Evolutionary conservation across 2,888 invertebrate species (phyloP).

Genomic region (Andrena camellia): DNA sequence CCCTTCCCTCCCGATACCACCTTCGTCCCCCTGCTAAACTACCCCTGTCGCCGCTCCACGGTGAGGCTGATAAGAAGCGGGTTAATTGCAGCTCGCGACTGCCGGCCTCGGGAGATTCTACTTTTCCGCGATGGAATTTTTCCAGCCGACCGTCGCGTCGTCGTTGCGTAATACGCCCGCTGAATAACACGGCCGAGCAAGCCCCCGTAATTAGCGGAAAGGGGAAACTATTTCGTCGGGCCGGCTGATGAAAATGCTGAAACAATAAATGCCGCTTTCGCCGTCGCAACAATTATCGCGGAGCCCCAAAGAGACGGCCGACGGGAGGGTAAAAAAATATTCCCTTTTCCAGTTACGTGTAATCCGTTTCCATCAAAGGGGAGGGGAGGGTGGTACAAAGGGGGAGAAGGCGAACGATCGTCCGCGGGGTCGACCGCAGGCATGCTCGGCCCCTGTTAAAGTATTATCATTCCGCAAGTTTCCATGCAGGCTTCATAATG

Average conservation of each 20-base stretch:
- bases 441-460: slow-evolving; percentile 64
- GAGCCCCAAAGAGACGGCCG: background rate
- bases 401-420: slow-evolving; percentile 26
- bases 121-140: slow-evolving; percentile 3
- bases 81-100: slow-evolving; percentile 37
- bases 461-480: slow-evolving; percentile 72
- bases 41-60: background rate
- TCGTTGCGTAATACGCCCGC: slow-evolving; percentile 20
- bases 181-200: slow-evolving; percentile 31
- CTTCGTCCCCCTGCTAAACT: slow-evolving; percentile 3
- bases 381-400: background rate
- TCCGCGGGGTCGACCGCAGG: slow-evolving; percentile 47
- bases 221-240: slow-evolving; percentile 10
- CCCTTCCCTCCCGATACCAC: slow-evolving; percentile 47
- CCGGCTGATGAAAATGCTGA: slow-evolving; percentile 31
- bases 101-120: slow-evolving; percentile 2
- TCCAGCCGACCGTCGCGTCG: slow-evolving; percentile 12
- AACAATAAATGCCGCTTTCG: slow-evolving; percentile 36
- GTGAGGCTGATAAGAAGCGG: slow-evolving; percentile 29
- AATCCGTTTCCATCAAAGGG: slow-evolving; percentile 55
- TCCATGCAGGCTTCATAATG: slow-evolving; percentile 70
- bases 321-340: slow-evolving; percentile 54
- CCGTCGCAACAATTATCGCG: slow-evolving; percentile 39
- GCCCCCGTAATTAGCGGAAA: slow-evolving; percentile 35
- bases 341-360: slow-evolving; percentile 63